Evolutionary conservation across 2,888 invertebrate genomes (phyloP), one percentile per base, ranked within the genome.

Genomic region (Cantharis nigra): DNA sequence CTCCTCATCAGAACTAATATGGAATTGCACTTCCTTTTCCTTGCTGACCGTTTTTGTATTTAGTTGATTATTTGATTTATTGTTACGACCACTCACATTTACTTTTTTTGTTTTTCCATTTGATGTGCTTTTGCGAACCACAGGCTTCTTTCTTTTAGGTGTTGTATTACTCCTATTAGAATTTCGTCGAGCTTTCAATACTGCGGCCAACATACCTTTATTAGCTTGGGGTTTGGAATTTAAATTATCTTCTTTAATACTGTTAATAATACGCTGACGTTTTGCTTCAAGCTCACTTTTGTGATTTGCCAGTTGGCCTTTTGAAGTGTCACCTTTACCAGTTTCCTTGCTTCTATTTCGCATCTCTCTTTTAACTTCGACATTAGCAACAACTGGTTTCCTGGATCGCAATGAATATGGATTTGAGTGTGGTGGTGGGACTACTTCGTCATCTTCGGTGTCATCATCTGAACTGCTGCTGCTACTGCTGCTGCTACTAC

Each of bases 271-370:
- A 49, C 87, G 74, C 71, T 84, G 80, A 20, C 85, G 82, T 79
- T 85, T 86, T 72, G 81, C 81, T 79, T 85, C 85, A 74, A 87
- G 74, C 77, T 86, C 20, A 65, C 1, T n/a, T 67, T 74, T 33
- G 9, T 63, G 64, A 23, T 67, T 67, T 26, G n/a, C 49, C n/a
- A 67, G 23, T 67, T 67, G 5, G 23, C 13, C n/a, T 4, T 7
- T 16, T 67, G 11, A 13, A 23, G 18, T 26, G 7, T 64, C 16
- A 16, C 20, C 14, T 64, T 18, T 62, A 49, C 14, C 63, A 11
- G 33, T n/a, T 20, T 76, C 72, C 16, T 20, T 76, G 69, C 13
- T 71, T n/a, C 2, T 18, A 18, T n/a, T 72, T 67, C 18, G 62
- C 2, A 63, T 0, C 10, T 23, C 49, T 70, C 16, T 28, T 13